Base-by-base conservation (phyloP, 2,888 invertebrate genomes). In the Pycnomerus fuliginosus region DNA sequence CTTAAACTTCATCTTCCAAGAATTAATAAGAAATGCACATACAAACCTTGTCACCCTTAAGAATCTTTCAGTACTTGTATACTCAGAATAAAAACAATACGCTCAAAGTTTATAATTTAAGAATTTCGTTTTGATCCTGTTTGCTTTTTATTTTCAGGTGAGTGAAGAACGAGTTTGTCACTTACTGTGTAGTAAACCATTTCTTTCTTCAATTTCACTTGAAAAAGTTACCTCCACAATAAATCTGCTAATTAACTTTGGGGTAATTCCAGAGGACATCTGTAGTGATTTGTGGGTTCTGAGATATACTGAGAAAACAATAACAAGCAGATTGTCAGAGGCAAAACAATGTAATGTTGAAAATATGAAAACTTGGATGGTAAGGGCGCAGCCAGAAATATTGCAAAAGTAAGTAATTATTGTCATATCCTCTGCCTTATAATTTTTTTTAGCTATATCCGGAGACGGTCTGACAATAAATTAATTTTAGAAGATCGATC, bases 291-390 rank as follows among this genome's bases (percentile, higher is more conserved):
- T 70, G 27, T 75, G 75, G 74, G 65, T 74, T 3, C 60, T 76
- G 29, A 64, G 60, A 37, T 75, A 75, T 46, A 70, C 60, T 20
- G 37, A 58, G 10, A 32, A 57, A 17, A 48, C 54, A 7, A 64
- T 75, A 15, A 49, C 52, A 38, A 52, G 64, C 16, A 64, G 73
- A 48, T 56, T 76, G 20, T 32, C 64, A 14, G 50, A 56, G 24
- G 67, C 68, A 11, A 63, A 65, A 49, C 44, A 63, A 20, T 55
- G 67, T 36, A 67, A 73, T 31, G 51, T 72, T 15, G 59, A 59
- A 4, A 59, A 51, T 11, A 49, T 74, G n/a, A 76, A 74, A 56
- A 72, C 75, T 2, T 76, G 76, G 76, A 74, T 76, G 73, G 63
- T 76, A 16, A 61, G 75, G 25, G 69, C 71, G 22, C 57, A 64